A percentile compares a stretch with the other conserved stretches of the same genome.
Evolutionary conservation across 2,888 invertebrate species (phyloP).

Genomic region (Physocephala rufipes): DNA sequence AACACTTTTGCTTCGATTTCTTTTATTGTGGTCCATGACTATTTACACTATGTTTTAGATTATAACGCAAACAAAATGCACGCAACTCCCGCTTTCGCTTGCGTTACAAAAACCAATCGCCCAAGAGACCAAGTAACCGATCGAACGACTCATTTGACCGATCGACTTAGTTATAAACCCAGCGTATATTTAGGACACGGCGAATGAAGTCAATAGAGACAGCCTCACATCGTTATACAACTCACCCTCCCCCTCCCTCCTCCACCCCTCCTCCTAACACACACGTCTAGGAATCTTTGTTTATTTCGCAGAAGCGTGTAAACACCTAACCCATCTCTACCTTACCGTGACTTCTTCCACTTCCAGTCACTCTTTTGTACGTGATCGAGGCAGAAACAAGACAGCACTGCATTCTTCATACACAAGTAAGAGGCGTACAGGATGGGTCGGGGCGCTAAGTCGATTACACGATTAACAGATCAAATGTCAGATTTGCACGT

Average conservation of each 20-base stretch:
- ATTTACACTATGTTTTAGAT: too few species aligned
- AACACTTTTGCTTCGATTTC: slow-evolving; percentile 10
- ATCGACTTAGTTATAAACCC: neutral
- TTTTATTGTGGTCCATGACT: neutral
- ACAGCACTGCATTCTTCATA: neutral
- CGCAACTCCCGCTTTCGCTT: slow-evolving; percentile 13
- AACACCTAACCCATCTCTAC: too few species aligned
- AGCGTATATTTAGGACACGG: neutral
- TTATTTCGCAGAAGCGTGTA: too few species aligned
- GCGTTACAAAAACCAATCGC: slow-evolving; percentile 8
- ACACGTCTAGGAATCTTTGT: too few species aligned
- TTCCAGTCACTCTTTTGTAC: neutral
- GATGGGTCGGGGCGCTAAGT: too few species aligned
- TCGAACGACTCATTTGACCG: too few species aligned
- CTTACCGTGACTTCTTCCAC: neutral
- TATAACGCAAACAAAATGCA: too few species aligned
- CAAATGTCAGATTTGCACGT: neutral
- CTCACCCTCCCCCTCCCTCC: too few species aligned
- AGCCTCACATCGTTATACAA: too few species aligned
- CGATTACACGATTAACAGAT: too few species aligned
- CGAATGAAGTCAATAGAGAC: slow-evolving; percentile 21
- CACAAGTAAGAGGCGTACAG: neutral
- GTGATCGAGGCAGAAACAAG: neutral
- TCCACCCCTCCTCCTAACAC: too few species aligned
- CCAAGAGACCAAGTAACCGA: too few species aligned